These are phyloP conservation scores for Calephelis nemesis DNA, from an alignment of 1,140 invertebrate species.

Conservation along the genomic window DNA sequence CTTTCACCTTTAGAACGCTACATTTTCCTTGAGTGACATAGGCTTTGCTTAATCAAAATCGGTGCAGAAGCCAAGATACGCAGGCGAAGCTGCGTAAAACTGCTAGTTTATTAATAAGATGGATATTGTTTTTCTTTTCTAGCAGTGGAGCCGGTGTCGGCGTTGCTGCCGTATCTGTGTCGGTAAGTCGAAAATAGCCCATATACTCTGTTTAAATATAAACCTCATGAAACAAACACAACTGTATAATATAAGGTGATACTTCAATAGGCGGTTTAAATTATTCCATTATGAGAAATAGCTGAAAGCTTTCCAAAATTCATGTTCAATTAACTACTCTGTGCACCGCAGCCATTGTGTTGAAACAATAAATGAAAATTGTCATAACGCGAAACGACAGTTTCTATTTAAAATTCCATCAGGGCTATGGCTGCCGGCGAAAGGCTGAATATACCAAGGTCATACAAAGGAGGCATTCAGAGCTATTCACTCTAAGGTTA, in stretches of 20 bases:
- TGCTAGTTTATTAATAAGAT: too few species aligned
- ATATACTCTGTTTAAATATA: too few species aligned
- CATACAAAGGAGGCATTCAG: conserved; percentile 41
- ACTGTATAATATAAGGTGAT: neutral
- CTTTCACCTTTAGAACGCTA: too few species aligned
- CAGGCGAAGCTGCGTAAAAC: too few species aligned
- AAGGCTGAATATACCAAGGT: conserved; percentile 39
- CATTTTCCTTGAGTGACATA: too few species aligned
- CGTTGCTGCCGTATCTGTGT: too few species aligned
- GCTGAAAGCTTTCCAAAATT: conserved; percentile 33
- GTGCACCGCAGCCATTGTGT: conserved; percentile 31
- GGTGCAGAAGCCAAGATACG: too few species aligned
- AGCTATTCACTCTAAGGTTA: conserved; percentile 31
- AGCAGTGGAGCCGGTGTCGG: too few species aligned
- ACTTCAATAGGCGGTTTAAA: neutral
- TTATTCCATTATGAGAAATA: conserved; percentile 11
- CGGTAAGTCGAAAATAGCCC: too few species aligned
- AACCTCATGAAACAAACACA: neutral
- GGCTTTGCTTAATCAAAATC: too few species aligned
- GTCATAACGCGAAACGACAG: conserved; percentile 43
- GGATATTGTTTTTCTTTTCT: too few species aligned
- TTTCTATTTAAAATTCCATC: conserved; percentile 57
- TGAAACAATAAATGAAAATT: conserved; percentile 46
- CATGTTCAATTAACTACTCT: conserved; percentile 39
- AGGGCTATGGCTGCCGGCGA: conserved; percentile 39